A percentile compares a stretch with the other conserved stretches of the same genome.
Evolutionary conservation across 2,113 vertebrate genomes (phyloP).

Genomic region (Plectropomus leopardus): DNA sequence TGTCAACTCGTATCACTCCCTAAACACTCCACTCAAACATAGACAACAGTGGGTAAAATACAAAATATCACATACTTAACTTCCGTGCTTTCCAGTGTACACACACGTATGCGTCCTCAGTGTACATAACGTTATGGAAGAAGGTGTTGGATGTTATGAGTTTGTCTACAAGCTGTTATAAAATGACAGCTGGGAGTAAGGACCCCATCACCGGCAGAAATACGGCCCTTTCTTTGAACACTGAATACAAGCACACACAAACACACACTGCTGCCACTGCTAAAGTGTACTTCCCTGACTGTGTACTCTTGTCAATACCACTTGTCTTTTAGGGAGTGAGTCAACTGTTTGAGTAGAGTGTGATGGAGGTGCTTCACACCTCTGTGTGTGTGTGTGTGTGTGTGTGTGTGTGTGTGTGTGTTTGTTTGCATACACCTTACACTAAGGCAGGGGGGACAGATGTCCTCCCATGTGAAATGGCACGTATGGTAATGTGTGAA

Average conservation of each 20-base stretch:
- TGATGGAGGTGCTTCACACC: conserved; percentile 39
- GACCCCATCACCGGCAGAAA: conserved; percentile 61
- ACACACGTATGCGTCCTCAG: conserved; percentile 26
- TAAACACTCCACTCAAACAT: conserved; percentile 25
- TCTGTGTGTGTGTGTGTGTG: background rate
- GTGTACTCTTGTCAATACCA: conserved; percentile 53
- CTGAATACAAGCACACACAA: conserved; percentile 34
- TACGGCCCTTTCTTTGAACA: conserved; percentile 31
- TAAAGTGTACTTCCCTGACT: conserved; percentile 19
- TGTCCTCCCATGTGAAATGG: conserved; percentile 36
- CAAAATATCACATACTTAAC: conserved; percentile 52
- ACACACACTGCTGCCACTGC: conserved; percentile 14
- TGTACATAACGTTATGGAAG: conserved; percentile 41
- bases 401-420: conserved; percentile 3
- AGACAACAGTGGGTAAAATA: conserved; percentile 54
- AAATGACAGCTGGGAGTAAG: conserved; percentile 75
- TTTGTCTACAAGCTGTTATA: conserved; percentile 76
- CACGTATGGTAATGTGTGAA: conserved; percentile 53
- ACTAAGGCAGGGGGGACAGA: conserved; percentile 34
- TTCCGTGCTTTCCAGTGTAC: conserved; percentile 46
- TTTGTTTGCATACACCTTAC: conserved; percentile 10
- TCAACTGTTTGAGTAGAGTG: conserved; percentile 47
- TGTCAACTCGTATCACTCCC: conserved; percentile 20
- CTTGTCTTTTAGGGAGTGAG: conserved; percentile 56
- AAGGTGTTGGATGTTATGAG: conserved; percentile 78